Base-by-base conservation (phyloP, 1,140 invertebrate species). In the Drosophila subobscura region DNA sequence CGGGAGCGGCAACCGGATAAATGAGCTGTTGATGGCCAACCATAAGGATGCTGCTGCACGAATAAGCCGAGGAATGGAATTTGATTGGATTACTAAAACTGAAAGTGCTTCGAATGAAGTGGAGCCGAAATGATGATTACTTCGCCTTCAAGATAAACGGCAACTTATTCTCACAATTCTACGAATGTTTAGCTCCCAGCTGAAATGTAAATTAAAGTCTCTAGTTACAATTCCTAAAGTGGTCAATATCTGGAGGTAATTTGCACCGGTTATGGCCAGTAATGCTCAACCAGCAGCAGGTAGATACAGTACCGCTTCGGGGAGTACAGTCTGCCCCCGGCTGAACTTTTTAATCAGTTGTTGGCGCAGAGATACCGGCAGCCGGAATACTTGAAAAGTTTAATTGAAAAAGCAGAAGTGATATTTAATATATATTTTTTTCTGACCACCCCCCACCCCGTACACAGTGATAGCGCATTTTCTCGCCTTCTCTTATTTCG, bases 1-100 rank as follows among this genome's bases (percentile, higher is more conserved):
- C 46, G 74, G 66, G 57, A 78, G 33, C 40, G 42, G 16, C 37
- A 7, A 37, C 4, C 23, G 44, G 68, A 72, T 61, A 72, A 54
- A 72, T 44, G 57, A 73, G 52, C 58, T 63, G 44, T 56, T 73
- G 71, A 73, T 64, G 66, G 46, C 59, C 68, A 46, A 40, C 51
- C 58, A 64, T 52, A 56, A 64, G 58, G 16, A 20, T 20, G 65
- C 55, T 54, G 49, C 49, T 44, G 49, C 23, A 3, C 20, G 47
- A 37, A 61, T 61, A 72, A 72, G 67, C 63, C 56, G 57, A 10
- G 16, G 16, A 12, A 46, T 45, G 61, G 68, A 81, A 70, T 78
- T 63, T 63, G 68, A 71, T 81, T 47, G 63, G 58, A 47, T 79
- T 56, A 70, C 58, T 59, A 46, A 49, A 71, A 46, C 16, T 2